These are phyloP conservation scores for Myripristis jacobus DNA, from an alignment of 2,797 vertebrate species.

Conservation along the genomic window DNA sequence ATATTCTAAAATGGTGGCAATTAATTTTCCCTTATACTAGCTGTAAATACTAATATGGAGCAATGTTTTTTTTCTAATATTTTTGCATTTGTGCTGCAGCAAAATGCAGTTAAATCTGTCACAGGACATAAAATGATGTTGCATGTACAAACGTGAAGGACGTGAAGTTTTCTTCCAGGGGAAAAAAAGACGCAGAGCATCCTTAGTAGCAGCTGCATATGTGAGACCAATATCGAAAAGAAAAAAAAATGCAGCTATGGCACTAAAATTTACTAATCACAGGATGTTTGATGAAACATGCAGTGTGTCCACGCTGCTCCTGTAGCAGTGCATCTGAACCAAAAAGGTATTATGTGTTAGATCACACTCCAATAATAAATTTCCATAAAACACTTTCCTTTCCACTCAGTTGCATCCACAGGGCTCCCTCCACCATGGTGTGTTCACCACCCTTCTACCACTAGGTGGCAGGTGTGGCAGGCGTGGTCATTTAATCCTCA, in stretches of 20 bases:
- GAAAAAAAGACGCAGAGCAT: not conserved
- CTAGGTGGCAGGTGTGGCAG: slow-evolving; percentile 23
- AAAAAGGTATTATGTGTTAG: slow-evolving; percentile 1
- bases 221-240: too few species aligned
- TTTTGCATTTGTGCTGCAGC: slow-evolving; percentile 11
- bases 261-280: slow-evolving; percentile 1
- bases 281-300: slow-evolving; percentile 4
- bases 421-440: not conserved
- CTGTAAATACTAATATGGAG: slow-evolving; percentile 41
- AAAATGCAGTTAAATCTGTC: slow-evolving; percentile 5
- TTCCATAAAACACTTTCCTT: slow-evolving; percentile 8
- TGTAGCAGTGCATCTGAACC: slow-evolving; percentile 8
- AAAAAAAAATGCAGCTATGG: slow-evolving; percentile 16
- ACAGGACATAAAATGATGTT: slow-evolving; percentile 10
- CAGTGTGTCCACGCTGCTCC: slow-evolving; percentile 35
- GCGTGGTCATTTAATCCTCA: not conserved
- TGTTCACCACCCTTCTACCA: slow-evolving; percentile 6
- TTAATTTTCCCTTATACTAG: slow-evolving; percentile 43
- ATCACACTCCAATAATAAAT: slow-evolving; percentile 8
- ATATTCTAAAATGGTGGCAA: slow-evolving; percentile 42
- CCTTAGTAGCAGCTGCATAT: too few species aligned
- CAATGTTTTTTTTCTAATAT: slow-evolving; percentile 11
- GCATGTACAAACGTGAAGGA: slow-evolving; percentile 10
- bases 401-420: slow-evolving; percentile 3
- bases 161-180: slow-evolving; percentile 19